Percentiles rank a stretch among this genome's conserved stretches.
phyloP scores from a whole-genome alignment of 2,113 vertebrate genomes.

The Halcyon malimbica region DNA sequence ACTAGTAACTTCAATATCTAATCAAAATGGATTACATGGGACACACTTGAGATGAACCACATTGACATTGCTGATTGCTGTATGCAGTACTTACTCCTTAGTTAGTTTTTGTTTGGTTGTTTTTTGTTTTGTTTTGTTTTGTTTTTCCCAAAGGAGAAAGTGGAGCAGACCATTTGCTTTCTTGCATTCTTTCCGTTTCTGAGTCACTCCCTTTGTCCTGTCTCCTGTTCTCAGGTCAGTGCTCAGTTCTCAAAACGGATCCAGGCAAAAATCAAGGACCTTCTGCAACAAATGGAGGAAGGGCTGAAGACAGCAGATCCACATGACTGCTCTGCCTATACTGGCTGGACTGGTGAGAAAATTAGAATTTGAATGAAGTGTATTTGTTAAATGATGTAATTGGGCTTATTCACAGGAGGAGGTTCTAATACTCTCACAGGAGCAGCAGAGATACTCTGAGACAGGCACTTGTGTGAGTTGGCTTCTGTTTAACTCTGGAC shows the following conservation, averaged over 20 bases:
- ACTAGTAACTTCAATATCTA: not conserved
- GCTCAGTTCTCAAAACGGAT: constrained; percentile 83
- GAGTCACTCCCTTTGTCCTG: not conserved
- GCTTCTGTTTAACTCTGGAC: not conserved
- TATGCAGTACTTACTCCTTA: not conserved
- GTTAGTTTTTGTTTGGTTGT: not conserved
- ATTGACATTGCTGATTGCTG: not conserved
- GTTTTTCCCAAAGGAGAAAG: not conserved
- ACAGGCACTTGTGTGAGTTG: not conserved
- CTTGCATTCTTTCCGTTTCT: not conserved
- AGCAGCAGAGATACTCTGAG: not conserved
- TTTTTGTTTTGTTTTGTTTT: not conserved
- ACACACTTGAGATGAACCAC: not conserved
- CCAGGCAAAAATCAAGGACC: constrained; percentile 92
- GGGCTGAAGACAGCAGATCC: constrained; percentile 95
- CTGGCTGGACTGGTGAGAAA: constrained; percentile 92
- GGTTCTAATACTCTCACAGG: not conserved
- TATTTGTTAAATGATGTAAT: not conserved
- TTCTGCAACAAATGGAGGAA: constrained; percentile 96
- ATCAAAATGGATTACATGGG: not conserved
- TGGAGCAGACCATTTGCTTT: not conserved
- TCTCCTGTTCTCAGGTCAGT: constrained; percentile 77
- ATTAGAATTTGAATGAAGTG: not conserved
- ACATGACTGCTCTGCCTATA: constrained; percentile 94
- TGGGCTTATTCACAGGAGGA: not conserved